Base-by-base conservation (phyloP, 2,113 vertebrate genomes). In the Parotia lawesii region DNA sequence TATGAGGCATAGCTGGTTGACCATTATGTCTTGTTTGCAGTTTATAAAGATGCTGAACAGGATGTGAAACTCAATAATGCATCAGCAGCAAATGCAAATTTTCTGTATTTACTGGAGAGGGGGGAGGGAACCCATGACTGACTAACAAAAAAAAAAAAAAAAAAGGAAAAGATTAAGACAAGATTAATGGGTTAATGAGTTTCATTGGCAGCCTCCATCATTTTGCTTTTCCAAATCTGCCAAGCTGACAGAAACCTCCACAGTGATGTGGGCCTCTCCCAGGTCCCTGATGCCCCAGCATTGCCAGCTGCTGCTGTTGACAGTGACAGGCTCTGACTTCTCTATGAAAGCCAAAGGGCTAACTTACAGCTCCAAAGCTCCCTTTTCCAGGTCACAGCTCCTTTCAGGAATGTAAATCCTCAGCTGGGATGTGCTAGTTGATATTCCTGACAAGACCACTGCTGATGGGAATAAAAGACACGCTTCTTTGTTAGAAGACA, bases 21-120 rank as follows among this genome's bases (percentile, higher is more conserved):
- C n/a, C 66, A 61, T 94, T 83, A 74, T 95, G 87, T 96, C 89
- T 90, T 94, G 56, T 93, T 95, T 94, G 87, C 60, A 85, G 75
- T 93, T 94, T 91, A 93, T 84, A 91, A 95, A 93, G 66, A 79
- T 67, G 71, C 73, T 94, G 54, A 80, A 33, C 53, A 47, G 80
- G 38, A 48, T 64, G 21, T 38, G 64, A 77, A 89, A 53, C 57
- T 85, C 87, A 51, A 86, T 94, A 81, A 92, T 57, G 42, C 35
- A 70, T 50, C 27, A 72, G 45, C 70, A 85, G 61, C 38, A 81
- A 85, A 78, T 76, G 65, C 38, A 86, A 51, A 77, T 47, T 77
- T 61, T n/a, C 58, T 24, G 10, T 33, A 90, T 87, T 91, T 76
- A 74, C 71, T 69, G 13, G n/a, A 53, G 5, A 11, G 3, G 10